A percentile compares a stretch with the other conserved stretches of the same genome.
Evolutionary conservation across 2,888 invertebrate genomes (phyloP).

Genomic region (Agrotis segetum): DNA sequence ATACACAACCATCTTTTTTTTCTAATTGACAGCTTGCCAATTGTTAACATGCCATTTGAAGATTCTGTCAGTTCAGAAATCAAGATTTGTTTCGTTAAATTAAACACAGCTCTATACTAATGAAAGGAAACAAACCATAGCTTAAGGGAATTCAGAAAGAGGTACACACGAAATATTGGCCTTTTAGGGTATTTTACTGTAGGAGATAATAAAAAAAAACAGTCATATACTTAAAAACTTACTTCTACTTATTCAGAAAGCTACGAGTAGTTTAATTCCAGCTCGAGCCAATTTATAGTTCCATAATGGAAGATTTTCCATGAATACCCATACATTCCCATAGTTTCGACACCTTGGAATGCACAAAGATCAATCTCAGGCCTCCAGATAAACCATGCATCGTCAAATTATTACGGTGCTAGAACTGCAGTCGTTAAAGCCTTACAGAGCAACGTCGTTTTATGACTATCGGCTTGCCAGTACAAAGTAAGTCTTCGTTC

Average conservation of each 20-base stretch:
- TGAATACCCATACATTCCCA: background rate
- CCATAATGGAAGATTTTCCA: background rate
- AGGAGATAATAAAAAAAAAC: background rate
- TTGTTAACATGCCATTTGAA: conserved; percentile 16
- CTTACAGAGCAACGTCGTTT: conserved; percentile 24
- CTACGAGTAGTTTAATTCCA: background rate
- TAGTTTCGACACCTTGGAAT: conserved; percentile 1
- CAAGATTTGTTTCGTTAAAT: background rate
- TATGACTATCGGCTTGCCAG: conserved; percentile 44
- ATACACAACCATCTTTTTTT: conserved; percentile 16
- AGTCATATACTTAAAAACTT: background rate
- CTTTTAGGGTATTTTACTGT: background rate
- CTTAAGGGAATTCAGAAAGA: too few relatives aligned
- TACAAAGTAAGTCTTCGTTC: conserved; percentile 53
- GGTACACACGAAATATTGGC: background rate
- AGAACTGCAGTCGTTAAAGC: conserved; percentile 48
- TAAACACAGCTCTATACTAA: background rate
- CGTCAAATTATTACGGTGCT: conserved; percentile 32
- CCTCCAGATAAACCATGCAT: conserved; percentile 13
- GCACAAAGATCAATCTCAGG: conserved; percentile 17
- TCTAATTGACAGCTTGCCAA: conserved; percentile 26
- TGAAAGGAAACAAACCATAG: background rate
- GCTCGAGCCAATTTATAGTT: background rate
- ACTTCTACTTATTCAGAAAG: background rate
- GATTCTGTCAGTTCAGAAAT: conserved; percentile 9